Evolutionary conservation across 2,797 vertebrate species (phyloP).

Genomic region (Argyrosomus regius): DNA sequence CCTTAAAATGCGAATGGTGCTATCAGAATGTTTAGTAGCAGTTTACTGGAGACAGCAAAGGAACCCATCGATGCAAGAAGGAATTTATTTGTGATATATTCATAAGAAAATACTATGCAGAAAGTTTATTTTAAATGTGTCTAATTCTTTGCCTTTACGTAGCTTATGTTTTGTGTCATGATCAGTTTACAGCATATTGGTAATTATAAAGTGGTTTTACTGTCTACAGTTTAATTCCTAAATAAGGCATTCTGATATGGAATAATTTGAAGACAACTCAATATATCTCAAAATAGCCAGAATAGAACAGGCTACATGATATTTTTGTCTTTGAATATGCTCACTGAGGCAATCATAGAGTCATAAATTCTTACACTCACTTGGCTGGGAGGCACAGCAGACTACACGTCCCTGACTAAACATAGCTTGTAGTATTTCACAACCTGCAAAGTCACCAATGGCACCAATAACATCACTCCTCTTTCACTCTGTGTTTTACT

Average conservation of each 20-base stretch:
- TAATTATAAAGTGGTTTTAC: neutral
- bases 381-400: neutral
- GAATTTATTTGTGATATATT: neutral
- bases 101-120: constrained; percentile 4
- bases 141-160: too few relatives aligned
- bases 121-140: neutral
- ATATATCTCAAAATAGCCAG: too few relatives aligned
- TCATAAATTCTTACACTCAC: neutral
- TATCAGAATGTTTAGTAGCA: constrained; percentile 12
- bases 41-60: constrained; percentile 18
- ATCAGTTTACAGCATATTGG: neutral
- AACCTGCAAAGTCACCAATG: neutral
- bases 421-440: neutral
- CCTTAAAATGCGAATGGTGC: constrained; percentile 3
- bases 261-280: too few relatives aligned
- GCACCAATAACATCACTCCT: neutral
- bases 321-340: neutral
- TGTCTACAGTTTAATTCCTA: neutral
- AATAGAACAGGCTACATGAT: neutral
- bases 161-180: neutral
- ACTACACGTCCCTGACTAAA: neutral
- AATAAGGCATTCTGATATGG: neutral
- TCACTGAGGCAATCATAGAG: neutral
- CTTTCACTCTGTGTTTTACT: neutral
- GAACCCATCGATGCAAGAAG: neutral